Evolutionary conservation across 2,797 vertebrate genomes (phyloP).

Genomic region (Gallinago solitaria): DNA sequence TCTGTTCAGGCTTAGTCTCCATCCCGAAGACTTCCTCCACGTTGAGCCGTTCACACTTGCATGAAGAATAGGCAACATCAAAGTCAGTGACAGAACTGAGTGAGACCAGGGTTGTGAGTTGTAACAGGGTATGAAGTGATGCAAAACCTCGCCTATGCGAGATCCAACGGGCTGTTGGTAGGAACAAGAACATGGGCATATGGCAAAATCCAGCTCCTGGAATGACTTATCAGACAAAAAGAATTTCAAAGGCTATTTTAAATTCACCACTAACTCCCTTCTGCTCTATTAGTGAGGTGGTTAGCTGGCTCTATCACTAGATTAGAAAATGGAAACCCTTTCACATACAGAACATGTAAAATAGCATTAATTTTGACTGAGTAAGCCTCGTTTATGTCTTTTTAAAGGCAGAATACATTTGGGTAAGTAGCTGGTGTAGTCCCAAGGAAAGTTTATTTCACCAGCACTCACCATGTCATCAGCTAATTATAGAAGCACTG

Average conservation of each 20-base stretch:
- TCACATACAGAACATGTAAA: neutral
- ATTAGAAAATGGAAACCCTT: neutral
- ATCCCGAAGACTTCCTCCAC: neutral
- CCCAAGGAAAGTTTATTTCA: neutral
- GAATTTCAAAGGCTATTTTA: neutral
- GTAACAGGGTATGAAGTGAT: neutral
- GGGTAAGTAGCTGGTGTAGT: neutral
- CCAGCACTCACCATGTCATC: neutral
- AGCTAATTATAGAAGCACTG: neutral
- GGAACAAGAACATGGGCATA: neutral
- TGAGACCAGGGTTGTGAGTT: neutral
- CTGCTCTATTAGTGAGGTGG: neutral
- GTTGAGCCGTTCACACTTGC: neutral
- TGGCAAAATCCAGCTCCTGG: neutral
- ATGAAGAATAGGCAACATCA: neutral
- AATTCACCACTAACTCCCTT: neutral
- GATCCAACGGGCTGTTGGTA: neutral
- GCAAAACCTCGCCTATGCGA: neutral
- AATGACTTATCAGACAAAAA: neutral
- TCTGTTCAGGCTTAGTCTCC: neutral
- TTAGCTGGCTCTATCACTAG: neutral
- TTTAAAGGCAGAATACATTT: neutral
- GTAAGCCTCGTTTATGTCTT: neutral
- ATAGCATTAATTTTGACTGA: neutral
- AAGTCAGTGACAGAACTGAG: neutral